phyloP scores from a whole-genome alignment of 2,113 vertebrate genomes.

The Notothenia rossii region DNA sequence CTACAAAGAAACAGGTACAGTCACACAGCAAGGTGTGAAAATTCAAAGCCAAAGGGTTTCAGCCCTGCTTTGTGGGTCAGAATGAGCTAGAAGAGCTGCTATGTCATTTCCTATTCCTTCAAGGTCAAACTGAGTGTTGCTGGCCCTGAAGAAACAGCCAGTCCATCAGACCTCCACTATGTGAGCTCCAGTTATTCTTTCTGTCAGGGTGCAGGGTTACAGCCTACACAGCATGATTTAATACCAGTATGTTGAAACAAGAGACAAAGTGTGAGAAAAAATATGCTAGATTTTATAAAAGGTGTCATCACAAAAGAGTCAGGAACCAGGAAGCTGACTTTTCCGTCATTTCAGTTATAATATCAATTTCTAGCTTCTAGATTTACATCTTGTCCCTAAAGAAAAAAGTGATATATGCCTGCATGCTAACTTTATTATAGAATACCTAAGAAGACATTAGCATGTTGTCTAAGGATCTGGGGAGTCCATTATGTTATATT shows the following conservation, averaged over 20 bases:
- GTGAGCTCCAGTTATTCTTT: slow-evolving; percentile 22
- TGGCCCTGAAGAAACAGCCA: slow-evolving; percentile 38
- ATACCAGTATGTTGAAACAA: slow-evolving; percentile 27
- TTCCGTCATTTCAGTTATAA: not conserved
- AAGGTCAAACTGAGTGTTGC: slow-evolving; percentile 49
- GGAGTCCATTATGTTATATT: not conserved
- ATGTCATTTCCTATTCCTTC: slow-evolving; percentile 26
- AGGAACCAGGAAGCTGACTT: not conserved
- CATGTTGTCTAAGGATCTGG: not conserved
- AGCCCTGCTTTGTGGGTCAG: slow-evolving; percentile 25
- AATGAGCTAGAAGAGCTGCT: slow-evolving; percentile 43
- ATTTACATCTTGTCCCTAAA: not conserved
- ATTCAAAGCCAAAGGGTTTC: slow-evolving; percentile 26
- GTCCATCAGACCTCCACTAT: not conserved
- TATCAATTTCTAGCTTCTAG: too few species aligned
- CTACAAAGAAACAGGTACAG: not conserved
- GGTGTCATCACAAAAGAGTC: not conserved
- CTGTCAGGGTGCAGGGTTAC: slow-evolving; percentile 41
- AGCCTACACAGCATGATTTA: slow-evolving; percentile 34
- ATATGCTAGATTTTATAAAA: slow-evolving; percentile 12
- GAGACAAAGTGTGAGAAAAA: slow-evolving; percentile 9
- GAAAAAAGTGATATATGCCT: not conserved
- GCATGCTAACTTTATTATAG: not conserved
- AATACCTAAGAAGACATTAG: not conserved
- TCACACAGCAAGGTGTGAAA: slow-evolving; percentile 9